Percentiles rank a stretch among this genome's conserved stretches.
phyloP scores from a whole-genome alignment of 2,113 vertebrate species.

The Larimichthys crocea region DNA sequence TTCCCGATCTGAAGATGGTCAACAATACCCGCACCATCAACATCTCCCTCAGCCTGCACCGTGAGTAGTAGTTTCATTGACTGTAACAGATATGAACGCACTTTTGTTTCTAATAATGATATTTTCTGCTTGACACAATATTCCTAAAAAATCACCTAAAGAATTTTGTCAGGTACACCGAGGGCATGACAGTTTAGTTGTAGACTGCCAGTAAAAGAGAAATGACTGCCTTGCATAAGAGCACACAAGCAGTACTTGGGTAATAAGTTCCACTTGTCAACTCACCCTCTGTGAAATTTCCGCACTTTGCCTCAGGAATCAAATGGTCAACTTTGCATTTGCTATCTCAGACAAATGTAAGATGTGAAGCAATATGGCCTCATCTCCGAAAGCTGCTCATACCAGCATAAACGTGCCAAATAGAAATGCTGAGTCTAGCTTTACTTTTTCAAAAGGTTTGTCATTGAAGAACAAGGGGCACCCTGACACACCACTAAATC shows the following conservation, averaged over 20 bases:
- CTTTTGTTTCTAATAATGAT: neutral
- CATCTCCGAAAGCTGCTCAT: constrained; percentile 31
- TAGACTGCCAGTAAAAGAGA: neutral
- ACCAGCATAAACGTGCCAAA: constrained; percentile 51
- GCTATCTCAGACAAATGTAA: constrained; percentile 41
- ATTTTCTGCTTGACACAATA: constrained; percentile 12
- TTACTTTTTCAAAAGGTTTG: constrained; percentile 46
- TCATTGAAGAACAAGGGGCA: constrained; percentile 52
- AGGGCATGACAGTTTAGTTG: neutral
- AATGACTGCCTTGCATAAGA: constrained; percentile 3
- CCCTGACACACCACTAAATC: constrained; percentile 51
- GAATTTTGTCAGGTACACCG: neutral
- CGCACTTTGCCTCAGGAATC: constrained; percentile 24
- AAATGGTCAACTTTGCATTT: constrained; percentile 41
- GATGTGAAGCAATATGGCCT: constrained; percentile 27
- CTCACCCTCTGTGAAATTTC: constrained; percentile 18
- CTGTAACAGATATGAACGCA: neutral
- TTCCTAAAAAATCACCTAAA: neutral
- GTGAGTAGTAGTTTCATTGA: constrained; percentile 84
- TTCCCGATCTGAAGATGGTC: constrained; percentile 92
- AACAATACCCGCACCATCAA: constrained; percentile 91
- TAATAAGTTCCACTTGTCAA: constrained; percentile 28
- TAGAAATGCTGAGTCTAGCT: constrained; percentile 49
- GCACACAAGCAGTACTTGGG: neutral
- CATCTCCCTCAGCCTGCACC: constrained; percentile 95